Base-by-base conservation (phyloP, 2,888 invertebrate species). In the Theodoxus fluviatilis region DNA sequence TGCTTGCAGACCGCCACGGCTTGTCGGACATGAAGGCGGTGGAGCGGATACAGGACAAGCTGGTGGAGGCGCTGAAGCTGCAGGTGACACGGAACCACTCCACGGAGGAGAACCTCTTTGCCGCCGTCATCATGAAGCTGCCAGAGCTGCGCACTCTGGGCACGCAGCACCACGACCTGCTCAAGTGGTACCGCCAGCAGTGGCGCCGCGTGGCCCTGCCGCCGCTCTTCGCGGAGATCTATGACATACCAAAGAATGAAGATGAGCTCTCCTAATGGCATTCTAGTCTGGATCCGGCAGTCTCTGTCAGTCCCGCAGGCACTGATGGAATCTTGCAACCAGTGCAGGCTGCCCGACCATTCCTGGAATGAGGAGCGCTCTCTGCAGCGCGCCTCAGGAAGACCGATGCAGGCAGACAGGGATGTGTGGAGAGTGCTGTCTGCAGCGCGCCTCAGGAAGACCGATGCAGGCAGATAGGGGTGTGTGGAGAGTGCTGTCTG, bases 151-250 rank as follows among this genome's bases (percentile, higher is more conserved):
- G 93, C 73, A 90, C 92, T 40, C 90, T 98, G 68, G 95, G 96
- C 40, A 90, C 90, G 59, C 92, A 93, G 77, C 96, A 97, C 88
- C 91, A 92, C 78, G 92, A 93, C 70, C 78, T 81, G 25, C 75
- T 97, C 82, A 92, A 92, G 86, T 98, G 96, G 96, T 95, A 94
- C 89, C 91, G 96, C 78, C 70, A 79, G 49, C 91, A 92, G 81
- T 96, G 96, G 96, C 80, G 82, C 33, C 91, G 91, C 72, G 90
- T 93, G 74, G 85, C 84, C 73, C 90, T 97, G 81, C 97, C 97
- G 63, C 95, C 96, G 2, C 91, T 98, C 69, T 98, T 96, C 89
- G 93, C 96, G 43, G 98, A 98, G 89, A 95, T 97, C 81, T 98
- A 96, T 89, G 97, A 98, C 91, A 96, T 98, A 75, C 82, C 81